Conservation (phyloP, 2,113 vertebrate genomes). For the Leptodactylus fuscus region DNA sequence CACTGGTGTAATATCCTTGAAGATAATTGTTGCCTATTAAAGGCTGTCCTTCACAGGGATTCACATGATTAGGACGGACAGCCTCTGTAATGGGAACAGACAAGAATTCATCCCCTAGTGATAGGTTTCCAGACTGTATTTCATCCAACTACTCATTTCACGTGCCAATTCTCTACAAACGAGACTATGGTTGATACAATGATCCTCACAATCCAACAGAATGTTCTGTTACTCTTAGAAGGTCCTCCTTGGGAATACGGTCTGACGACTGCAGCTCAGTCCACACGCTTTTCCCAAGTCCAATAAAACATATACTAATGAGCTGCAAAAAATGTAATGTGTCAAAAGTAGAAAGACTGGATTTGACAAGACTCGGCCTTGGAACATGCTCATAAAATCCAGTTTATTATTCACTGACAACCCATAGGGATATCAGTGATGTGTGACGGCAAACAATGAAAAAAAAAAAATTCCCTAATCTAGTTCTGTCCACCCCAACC, state of each 20-base stretch:
- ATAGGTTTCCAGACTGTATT: slow-evolving; percentile 27
- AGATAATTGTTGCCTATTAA: slow-evolving; percentile 2
- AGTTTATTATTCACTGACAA: slow-evolving; percentile 9
- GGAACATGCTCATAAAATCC: slow-evolving; percentile 5
- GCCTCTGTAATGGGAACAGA: slow-evolving; percentile 46
- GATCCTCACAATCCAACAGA: slow-evolving; percentile 31
- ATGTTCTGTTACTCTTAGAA: slow-evolving; percentile 39
- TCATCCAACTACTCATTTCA: slow-evolving; percentile 12
- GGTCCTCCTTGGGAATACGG: slow-evolving; percentile 27
- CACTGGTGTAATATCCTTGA: background rate
- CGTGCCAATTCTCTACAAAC: slow-evolving; percentile 41
- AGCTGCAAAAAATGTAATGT: slow-evolving; percentile 30
- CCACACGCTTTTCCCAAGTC: slow-evolving; percentile 8
- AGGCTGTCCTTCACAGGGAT: slow-evolving; percentile 1
- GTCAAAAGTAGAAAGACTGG: slow-evolving; percentile 33
- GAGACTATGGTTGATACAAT: slow-evolving; percentile 24
- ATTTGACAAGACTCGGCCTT: background rate
- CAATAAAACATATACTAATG: slow-evolving; percentile 40
- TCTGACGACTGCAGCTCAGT: background rate
- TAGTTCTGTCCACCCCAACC: background rate
- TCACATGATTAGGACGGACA: background rate
- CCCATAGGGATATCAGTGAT: slow-evolving; percentile 5
- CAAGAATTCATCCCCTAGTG: background rate
- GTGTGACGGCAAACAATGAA: background rate
- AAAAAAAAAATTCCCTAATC: background rate